Evolutionary conservation across 1,140 invertebrate species (phyloP).

Genomic region (Andrena cerasifolii): DNA sequence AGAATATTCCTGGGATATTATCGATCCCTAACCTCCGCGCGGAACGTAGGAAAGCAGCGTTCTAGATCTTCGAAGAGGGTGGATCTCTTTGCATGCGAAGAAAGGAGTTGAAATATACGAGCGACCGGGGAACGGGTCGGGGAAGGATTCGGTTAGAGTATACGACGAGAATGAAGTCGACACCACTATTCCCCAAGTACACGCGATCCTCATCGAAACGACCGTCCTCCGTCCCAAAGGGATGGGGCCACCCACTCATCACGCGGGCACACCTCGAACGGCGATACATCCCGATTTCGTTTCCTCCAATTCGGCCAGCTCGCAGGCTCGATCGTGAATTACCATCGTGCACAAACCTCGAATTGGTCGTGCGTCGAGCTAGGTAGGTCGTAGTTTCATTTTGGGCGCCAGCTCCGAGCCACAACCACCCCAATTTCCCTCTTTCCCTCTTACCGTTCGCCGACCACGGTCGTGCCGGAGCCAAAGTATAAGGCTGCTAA

Average conservation of each 20-base stretch:
- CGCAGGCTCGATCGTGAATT: slow-evolving; percentile 69
- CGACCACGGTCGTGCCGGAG: neutral
- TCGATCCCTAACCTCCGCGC: no score
- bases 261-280: neutral
- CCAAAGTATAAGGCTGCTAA: slow-evolving; percentile 69
- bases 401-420: slow-evolving; percentile 60
- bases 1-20: no score
- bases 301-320: slow-evolving; percentile 41
- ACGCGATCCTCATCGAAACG: neutral
- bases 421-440: neutral
- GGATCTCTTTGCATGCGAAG: no score
- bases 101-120: no score
- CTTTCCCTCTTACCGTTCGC: neutral
- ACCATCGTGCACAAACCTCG: slow-evolving; percentile 70
- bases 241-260: neutral
- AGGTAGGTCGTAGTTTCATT: slow-evolving; percentile 74
- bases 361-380: slow-evolving; percentile 71
- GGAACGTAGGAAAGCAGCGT: no score
- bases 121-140: no score
- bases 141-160: no score
- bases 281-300: slow-evolving; percentile 43
- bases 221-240: neutral
- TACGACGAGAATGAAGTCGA: no score
- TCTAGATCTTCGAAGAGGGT: no score
- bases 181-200: no score